A percentile compares a stretch with the other conserved stretches of the same genome.
Conservation (phyloP, 2,797 vertebrate species). For the Rhinogobio ventralis region DNA sequence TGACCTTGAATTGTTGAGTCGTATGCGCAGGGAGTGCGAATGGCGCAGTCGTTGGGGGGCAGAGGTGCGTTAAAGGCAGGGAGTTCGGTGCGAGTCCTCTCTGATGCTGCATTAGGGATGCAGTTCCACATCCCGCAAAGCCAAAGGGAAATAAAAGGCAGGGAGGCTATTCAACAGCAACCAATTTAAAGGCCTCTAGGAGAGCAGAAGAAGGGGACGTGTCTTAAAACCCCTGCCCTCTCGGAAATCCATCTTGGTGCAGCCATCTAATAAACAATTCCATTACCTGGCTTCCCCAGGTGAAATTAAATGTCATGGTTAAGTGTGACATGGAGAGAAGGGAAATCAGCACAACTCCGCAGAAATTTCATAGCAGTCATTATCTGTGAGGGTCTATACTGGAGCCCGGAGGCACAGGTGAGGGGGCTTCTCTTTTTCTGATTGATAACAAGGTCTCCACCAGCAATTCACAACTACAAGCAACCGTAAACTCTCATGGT, state of each 20-base stretch:
- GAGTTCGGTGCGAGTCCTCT: constrained; percentile 43
- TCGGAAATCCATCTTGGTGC: constrained; percentile 66
- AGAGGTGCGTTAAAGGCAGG: constrained; percentile 33
- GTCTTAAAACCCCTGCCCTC: constrained; percentile 64
- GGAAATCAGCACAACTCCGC: constrained; percentile 58
- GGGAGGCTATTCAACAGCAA: constrained; percentile 66
- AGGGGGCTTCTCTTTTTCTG: constrained; percentile 52
- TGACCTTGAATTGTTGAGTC: constrained; percentile 52
- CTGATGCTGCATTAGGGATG: constrained; percentile 65
- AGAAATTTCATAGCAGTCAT: constrained; percentile 64
- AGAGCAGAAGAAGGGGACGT: constrained; percentile 56
- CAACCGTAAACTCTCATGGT: constrained; percentile 24
- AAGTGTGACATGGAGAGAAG: constrained; percentile 65
- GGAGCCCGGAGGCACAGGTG: constrained; percentile 53
- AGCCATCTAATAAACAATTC: constrained; percentile 67
- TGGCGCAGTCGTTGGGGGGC: neutral
- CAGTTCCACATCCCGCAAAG: constrained; percentile 61
- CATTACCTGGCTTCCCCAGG: constrained; percentile 64
- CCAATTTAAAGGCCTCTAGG: constrained; percentile 70
- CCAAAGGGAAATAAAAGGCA: constrained; percentile 67
- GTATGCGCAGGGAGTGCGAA: constrained; percentile 2
- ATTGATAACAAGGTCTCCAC: constrained; percentile 57
- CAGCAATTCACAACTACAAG: constrained; percentile 19
- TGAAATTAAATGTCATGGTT: constrained; percentile 70
- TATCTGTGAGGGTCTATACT: constrained; percentile 53